Conservation (phyloP, 2,113 vertebrate genomes). For the Cettia cetti region DNA sequence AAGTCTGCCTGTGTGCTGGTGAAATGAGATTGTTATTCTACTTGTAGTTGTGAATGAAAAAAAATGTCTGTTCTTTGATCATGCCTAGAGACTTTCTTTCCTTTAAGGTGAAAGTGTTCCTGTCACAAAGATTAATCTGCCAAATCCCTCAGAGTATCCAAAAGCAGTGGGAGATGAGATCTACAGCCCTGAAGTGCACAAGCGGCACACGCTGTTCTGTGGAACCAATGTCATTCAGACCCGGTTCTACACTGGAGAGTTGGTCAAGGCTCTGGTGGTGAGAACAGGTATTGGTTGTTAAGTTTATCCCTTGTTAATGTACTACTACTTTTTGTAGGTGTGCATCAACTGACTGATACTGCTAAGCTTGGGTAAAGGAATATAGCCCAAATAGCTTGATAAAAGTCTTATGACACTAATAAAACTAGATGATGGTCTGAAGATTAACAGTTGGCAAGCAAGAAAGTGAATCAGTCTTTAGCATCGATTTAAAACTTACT, state of each 20-base stretch:
- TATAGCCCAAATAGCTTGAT: not conserved
- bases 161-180: constrained; percentile 69
- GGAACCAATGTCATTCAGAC: constrained; percentile 96
- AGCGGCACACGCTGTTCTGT: constrained; percentile 94
- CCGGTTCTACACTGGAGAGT: constrained; percentile 93
- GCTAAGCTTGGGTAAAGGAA: not conserved
- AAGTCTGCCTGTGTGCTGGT: not conserved
- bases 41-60: not conserved
- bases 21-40: not conserved
- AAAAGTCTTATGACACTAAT: not conserved
- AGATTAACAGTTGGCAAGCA: not conserved
- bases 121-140: constrained; percentile 96
- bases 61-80: not conserved
- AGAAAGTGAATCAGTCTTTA: not conserved
- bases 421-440: not conserved
- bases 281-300: constrained; percentile 80
- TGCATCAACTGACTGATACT: not conserved
- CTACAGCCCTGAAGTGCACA: constrained; percentile 87
- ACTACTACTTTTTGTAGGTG: not conserved
- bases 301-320: not conserved
- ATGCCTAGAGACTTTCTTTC: not conserved
- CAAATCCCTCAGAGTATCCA: constrained; percentile 78
- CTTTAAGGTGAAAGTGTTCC: constrained; percentile 93
- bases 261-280: constrained; percentile 93
- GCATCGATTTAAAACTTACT: not conserved